Conservation (phyloP, 37 sponge, comb jelly and placozoan genomes). For the Petrosia ficiformis region DNA sequence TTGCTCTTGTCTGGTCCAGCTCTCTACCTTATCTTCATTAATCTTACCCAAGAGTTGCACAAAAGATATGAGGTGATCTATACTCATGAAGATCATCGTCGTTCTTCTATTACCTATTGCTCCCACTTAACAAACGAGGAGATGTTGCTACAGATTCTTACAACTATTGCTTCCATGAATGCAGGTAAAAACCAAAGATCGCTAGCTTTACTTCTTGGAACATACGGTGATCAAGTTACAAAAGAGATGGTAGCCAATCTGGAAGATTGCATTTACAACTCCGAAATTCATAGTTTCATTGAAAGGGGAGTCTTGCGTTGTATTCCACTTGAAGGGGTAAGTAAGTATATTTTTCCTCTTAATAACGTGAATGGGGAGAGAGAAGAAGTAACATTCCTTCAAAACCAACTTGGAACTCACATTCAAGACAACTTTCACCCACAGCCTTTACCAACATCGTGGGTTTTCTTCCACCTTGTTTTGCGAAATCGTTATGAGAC, state of each 20-base stretch:
- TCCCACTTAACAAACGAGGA: not conserved
- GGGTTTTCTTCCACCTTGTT: not conserved
- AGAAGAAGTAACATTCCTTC: not conserved
- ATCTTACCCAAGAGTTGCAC: not conserved
- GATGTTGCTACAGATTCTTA: not conserved
- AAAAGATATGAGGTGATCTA: not conserved
- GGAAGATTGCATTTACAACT: not conserved
- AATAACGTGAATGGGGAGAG: not conserved
- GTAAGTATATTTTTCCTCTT: not conserved
- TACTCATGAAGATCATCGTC: not conserved
- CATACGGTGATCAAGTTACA: not conserved
- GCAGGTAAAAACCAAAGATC: not conserved
- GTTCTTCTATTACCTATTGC: not conserved
- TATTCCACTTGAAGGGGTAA: not conserved
- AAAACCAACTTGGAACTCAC: not conserved
- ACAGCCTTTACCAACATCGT: not conserved
- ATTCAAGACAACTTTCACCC: not conserved
- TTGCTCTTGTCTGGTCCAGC: not conserved
- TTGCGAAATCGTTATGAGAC: not conserved
- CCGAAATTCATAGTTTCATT: not conserved
- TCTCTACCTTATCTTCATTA: not conserved
- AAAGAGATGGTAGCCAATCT: not conserved
- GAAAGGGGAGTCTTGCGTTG: not conserved
- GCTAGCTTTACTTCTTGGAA: not conserved
- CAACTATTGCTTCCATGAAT: not conserved